Conservation (phyloP, 2,113 vertebrate genomes). For the Raja brachyura region DNA sequence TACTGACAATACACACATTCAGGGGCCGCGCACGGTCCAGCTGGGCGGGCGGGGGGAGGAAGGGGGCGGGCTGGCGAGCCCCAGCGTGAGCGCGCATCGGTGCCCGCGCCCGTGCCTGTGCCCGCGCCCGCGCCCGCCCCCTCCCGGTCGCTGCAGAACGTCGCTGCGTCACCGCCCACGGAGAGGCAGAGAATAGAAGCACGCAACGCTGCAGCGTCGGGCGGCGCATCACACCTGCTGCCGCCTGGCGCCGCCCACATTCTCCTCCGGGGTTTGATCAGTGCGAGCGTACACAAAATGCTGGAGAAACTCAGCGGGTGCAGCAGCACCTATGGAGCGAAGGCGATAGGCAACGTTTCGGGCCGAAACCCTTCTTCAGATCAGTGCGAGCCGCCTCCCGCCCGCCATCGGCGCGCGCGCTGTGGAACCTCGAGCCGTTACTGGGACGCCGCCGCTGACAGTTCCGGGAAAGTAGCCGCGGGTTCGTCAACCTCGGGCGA, state of each 20-base stretch:
- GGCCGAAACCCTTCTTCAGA: too few relatives aligned
- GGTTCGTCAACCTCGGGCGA: background rate
- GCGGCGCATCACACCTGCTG: background rate
- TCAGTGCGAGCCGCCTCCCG: too few relatives aligned
- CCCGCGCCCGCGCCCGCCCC: background rate
- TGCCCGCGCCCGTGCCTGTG: background rate
- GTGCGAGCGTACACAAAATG: too few relatives aligned
- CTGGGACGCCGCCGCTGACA: background rate
- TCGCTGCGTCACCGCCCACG: background rate
- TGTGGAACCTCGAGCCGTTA: background rate
- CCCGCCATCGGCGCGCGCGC: too few relatives aligned
- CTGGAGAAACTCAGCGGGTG: too few relatives aligned
- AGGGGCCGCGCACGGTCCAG: background rate
- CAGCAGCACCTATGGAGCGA: too few relatives aligned
- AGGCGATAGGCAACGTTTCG: too few relatives aligned
- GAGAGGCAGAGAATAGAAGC: background rate
- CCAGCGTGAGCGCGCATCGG: background rate
- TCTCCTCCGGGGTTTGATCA: background rate
- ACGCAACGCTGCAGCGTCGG: background rate
- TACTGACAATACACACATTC: constrained; percentile 14
- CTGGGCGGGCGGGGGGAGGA: background rate
- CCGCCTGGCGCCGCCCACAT: background rate
- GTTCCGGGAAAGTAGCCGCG: background rate
- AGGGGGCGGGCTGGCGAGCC: too few relatives aligned
- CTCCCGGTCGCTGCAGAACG: background rate